Conservation (phyloP, 30 jellyfish, hydroid and myxozoan species). For the Hydra vulgaris region DNA sequence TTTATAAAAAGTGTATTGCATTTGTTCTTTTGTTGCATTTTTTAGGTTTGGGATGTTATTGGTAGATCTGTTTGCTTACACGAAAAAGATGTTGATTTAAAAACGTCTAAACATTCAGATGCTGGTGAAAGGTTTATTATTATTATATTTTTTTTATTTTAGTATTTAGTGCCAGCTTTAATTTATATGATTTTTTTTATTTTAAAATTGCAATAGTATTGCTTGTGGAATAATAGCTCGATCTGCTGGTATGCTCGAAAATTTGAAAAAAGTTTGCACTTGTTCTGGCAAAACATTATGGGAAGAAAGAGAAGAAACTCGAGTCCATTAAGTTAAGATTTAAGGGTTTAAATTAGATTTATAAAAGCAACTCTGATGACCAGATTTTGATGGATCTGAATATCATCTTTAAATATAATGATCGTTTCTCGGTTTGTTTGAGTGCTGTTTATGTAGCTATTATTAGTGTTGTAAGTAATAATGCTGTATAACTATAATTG, state of each 20-base stretch:
- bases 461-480: too few relatives aligned
- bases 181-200: too few relatives aligned
- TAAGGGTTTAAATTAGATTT: too few relatives aligned
- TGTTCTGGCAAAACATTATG: conserved; percentile 90
- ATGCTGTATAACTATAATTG: too few relatives aligned
- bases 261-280: conserved; percentile 57
- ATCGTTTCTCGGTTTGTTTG: too few relatives aligned
- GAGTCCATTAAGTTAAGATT: neutral
- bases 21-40: too few relatives aligned
- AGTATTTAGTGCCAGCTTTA: neutral
- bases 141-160: neutral
- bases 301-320: conserved; percentile 61
- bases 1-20: too few relatives aligned
- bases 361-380: too few relatives aligned
- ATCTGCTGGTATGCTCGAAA: conserved; percentile 87
- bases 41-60: conserved; percentile 83
- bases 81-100: conserved; percentile 53
- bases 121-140: conserved; percentile 41
- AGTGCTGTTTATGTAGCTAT: too few relatives aligned
- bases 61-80: conserved; percentile 87
- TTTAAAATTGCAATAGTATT: conserved; percentile 19
- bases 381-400: too few relatives aligned
- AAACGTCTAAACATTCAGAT: conserved; percentile 12
- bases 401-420: too few relatives aligned
- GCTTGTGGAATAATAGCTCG: conserved; percentile 97